A percentile compares a stretch with the other conserved stretches of the same genome.
phyloP scores from a whole-genome alignment of 1,140 invertebrate species.

The Episyrphus balteatus region DNA sequence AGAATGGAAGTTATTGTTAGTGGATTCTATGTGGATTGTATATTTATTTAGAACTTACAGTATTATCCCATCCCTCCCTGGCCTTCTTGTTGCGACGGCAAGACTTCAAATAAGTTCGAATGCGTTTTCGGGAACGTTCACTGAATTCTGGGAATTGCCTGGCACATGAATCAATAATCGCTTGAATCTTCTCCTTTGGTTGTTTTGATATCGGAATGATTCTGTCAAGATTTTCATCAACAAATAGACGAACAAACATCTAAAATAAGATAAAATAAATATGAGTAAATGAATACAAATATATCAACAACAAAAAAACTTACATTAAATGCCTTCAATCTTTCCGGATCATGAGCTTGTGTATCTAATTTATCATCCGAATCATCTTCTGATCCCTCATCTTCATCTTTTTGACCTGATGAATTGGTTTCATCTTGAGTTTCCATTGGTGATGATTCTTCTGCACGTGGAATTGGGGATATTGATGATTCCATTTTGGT shows the following conservation, averaged over 20 bases:
- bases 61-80: constrained; percentile 52
- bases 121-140: constrained; percentile 84
- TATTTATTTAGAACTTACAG: constrained; percentile 15
- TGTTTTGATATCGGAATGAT: constrained; percentile 96
- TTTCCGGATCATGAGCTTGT: constrained; percentile 84
- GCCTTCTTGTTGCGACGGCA: constrained; percentile 88
- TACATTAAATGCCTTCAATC: constrained; percentile 95
- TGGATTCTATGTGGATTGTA: not conserved
- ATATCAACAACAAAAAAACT: constrained; percentile 39
- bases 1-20: not conserved
- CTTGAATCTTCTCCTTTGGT: constrained; percentile 95
- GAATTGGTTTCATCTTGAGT: constrained; percentile 83
- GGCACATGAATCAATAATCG: constrained; percentile 93
- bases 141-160: constrained; percentile 95
- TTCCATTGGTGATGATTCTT: constrained; percentile 41
- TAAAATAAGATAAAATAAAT: constrained; percentile 38
- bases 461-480: constrained; percentile 29
- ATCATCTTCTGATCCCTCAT: constrained; percentile 83
- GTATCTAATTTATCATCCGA: constrained; percentile 79
- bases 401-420: constrained; percentile 88
- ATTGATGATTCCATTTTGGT: constrained; percentile 27
- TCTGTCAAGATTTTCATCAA: constrained; percentile 92
- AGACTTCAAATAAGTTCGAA: constrained; percentile 91
- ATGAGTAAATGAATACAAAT: too few relatives aligned
- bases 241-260: constrained; percentile 96